Evolutionary conservation across 2,797 vertebrate genomes (phyloP), one percentile per base, ranked within the genome.

Genomic region (Pseudochromis fuscus): DNA sequence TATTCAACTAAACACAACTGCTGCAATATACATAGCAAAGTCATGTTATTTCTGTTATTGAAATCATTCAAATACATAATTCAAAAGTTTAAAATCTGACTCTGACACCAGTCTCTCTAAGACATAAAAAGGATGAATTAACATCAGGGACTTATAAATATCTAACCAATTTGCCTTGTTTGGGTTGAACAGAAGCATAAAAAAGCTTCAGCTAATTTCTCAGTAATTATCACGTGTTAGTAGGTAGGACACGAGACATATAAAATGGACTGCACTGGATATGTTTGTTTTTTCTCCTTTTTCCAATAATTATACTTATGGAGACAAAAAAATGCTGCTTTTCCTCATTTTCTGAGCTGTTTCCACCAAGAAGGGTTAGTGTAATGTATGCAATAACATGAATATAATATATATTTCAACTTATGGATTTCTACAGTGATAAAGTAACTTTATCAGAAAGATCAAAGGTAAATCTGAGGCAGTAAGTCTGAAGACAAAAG

Each of bases 1-100:
- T 83, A 84, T 75, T 83, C 65, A 60, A 72, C 63, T 19, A 57
- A 51, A 75, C 40, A 67, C 37, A 63, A 58, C 23, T 10, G 33
- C 44, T 61, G 56, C 61, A 77, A 77, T 63, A 66, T 62, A 83
- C 59, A 7, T 35, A 40, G 28, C 10, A 18, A 63, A 49, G 38
- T 65, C 59, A 31, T 30, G 57, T 40, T 40, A 52, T 60, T 23
- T n/a, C n/a, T n/a, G n/a, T n/a, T n/a, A n/a, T n/a, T n/a, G n/a
- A 44, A 60, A 23, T 53, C 42, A 16, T 45, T 67, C 61, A 56
- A 74, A 66, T 25, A 27, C 49, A 71, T 62, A 35, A 65, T 67
- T 67, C 16, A 51, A 23, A 60, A 15, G 40, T 62, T 72, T 68
- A 66, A n/a, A n/a, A 50, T 68, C 23, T 51, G 31, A 42, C 52